Evolutionary conservation across 2,888 invertebrate genomes (phyloP).

Genomic region (Tipula vernalis): DNA sequence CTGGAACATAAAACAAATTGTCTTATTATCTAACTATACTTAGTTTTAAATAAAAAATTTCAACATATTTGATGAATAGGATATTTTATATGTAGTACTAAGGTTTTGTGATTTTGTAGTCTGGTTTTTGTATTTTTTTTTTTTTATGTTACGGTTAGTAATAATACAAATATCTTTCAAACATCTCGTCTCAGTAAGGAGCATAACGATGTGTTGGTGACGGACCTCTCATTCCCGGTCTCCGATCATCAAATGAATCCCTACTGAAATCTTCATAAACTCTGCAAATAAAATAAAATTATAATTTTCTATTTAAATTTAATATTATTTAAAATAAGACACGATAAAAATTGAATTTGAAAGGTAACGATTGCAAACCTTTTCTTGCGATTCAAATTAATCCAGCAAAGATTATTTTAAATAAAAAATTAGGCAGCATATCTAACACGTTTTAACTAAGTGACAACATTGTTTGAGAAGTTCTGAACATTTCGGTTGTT

Average conservation of each 20-base stretch:
- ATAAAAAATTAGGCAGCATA: no score
- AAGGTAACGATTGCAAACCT: no score
- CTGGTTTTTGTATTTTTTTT: background rate
- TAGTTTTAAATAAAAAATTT: background rate
- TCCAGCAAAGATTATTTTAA: no score
- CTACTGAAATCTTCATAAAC: slow-evolving; percentile 83
- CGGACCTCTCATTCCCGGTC: slow-evolving; percentile 55
- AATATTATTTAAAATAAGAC: background rate
- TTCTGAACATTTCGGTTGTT: no score
- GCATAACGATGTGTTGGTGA: slow-evolving; percentile 77
- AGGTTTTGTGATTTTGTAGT: background rate
- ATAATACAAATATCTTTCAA: slow-evolving; percentile 9
- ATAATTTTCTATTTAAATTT: no score
- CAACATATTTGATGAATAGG: background rate
- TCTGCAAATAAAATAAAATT: slow-evolving; percentile 32
- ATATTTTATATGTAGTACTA: background rate
- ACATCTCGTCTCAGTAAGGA: slow-evolving; percentile 52
- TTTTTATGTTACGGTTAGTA: background rate
- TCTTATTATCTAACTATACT: background rate
- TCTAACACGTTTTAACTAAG: no score
- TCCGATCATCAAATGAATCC: slow-evolving; percentile 77
- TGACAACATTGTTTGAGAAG: no score
- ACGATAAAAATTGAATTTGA: no score
- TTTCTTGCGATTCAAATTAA: no score
- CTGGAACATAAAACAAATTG: slow-evolving; percentile 4